Base-by-base conservation (phyloP, 2,888 invertebrate genomes). In the Pterostichus madidus region DNA sequence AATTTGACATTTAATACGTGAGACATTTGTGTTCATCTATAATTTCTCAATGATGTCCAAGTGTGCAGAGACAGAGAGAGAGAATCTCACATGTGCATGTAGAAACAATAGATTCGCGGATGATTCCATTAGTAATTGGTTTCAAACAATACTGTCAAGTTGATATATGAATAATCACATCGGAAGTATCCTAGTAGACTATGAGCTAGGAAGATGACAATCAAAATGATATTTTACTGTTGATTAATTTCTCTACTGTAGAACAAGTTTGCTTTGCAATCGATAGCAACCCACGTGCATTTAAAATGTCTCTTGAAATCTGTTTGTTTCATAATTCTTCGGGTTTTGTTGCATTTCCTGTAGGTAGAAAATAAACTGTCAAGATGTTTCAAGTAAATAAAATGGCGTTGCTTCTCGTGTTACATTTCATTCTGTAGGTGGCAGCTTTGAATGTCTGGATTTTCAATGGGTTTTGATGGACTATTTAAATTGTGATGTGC, bases 111-210 rank as follows among this genome's bases (percentile, higher is more conserved):
- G 24, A 53, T 15, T 17, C 53, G 15, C 5, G 17, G 15, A 53
- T 53, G 6, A 53, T 8, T 53, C 53, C 39, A 39, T n/a, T 5
- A 39, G 7, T 53, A 53, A 53, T 53, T 53, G 53, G 15, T 17
- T 53, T 8, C 2, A 4, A 53, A 53, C 53, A 53, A 53, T 39
- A 39, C 15, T 53, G 53, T 61, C 61, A 61, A 61, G 5, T 61
- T 31, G 61, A 61, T 61, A n/a, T 61, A 61, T 32, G 31, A 61
- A 61, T 24, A 31, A 32, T 61, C 31, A n/a, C 52, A 52, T 52
- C 52, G 13, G 52, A 52, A 52, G 13, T 52, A 52, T 52, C 52
- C 5, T 39, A 39, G 39, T 39, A 39, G 39, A 3, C 39, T 39
- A 39, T 39, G 39, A 39, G 8, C 39, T 10, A 52, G n/a, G 6